Conservation (phyloP, 92 coral and sea anemone genomes). For the Palythoa grandis region DNA sequence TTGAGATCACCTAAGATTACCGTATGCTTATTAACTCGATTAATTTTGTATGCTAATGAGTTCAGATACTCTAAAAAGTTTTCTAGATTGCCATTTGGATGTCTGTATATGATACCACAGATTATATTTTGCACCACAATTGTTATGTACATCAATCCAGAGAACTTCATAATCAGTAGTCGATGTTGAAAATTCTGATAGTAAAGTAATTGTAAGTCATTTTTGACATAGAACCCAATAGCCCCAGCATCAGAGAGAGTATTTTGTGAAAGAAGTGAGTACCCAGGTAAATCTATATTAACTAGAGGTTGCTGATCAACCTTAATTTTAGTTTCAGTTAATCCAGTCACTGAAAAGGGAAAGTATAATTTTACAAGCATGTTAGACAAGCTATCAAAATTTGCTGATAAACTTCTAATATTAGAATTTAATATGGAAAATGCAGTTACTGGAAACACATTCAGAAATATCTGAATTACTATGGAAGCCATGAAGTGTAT, state of each 20-base stretch:
- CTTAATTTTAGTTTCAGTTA: conserved; percentile 22
- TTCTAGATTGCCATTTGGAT: no score
- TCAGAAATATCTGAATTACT: background rate
- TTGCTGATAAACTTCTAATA: background rate
- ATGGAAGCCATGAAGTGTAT: conserved; percentile 14
- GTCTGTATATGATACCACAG: no score
- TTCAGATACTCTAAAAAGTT: no score
- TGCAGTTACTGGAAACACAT: background rate
- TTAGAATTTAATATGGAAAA: background rate
- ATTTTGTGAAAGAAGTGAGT: conserved; percentile 14
- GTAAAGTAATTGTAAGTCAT: conserved; percentile 15
- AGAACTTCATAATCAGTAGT: background rate
- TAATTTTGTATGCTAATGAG: no score
- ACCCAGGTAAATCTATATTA: conserved; percentile 41
- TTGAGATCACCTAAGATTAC: no score
- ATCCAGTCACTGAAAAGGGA: conserved; percentile 13
- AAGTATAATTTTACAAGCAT: conserved; percentile 20
- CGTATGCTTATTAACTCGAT: no score
- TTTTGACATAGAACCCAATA: no score
- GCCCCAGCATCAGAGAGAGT: conserved; percentile 20
- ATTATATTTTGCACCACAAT: background rate
- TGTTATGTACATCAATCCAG: background rate
- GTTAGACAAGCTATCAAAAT: background rate
- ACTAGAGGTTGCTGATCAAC: background rate
- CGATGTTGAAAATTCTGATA: no score